Evolutionary conservation across 1,140 invertebrate species (phyloP), one percentile per base, ranked within the genome.

Genomic region (Bombus breviceps): DNA sequence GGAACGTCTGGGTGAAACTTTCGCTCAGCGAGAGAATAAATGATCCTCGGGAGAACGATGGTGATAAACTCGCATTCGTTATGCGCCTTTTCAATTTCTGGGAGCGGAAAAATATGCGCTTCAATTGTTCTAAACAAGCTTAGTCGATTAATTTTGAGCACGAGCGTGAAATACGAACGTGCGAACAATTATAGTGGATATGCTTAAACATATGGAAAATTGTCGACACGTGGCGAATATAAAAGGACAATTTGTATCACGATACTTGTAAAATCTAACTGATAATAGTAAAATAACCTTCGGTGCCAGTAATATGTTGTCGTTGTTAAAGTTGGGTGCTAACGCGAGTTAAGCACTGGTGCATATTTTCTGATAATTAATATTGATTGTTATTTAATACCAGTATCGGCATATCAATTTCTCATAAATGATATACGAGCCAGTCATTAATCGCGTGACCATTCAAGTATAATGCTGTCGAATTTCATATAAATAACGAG

Each of bases 371-470:
- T 57, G 78, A 81, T 47, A 81, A 85, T 85, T 66, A 74, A 57
- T 85, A 81, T 85, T 81, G 59, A 85, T 85, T 85, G 66, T 43
- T 81, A 81, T 85, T 81, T 85, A 81, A 85, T 75, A 72, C 53
- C 69, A 25, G 62, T 75, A 79, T 59, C 79, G 84, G 39, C 71
- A 72, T 73, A 75, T 81, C 78, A 68, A 81, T 74, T 85, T 81
- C 78, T 75, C 78, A 41, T 66, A 34, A 85, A 75, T 81, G 71
- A 85, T 85, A 80, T 85, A 85, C 68, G 83, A 80, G 76, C 41
- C 28, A 13, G n/a, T 71, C 71, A 57, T 81, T 85, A 81, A 85
- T 81, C 79, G 79, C 47, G n/a, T 10, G 32, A 62, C 32, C 74
- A 39, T 83, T 22, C 83, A 41, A 62, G 76, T 72, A 80, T 80